Evolutionary conservation across 2,888 invertebrate species (phyloP).

Genomic region (Teleiodes luculella): DNA sequence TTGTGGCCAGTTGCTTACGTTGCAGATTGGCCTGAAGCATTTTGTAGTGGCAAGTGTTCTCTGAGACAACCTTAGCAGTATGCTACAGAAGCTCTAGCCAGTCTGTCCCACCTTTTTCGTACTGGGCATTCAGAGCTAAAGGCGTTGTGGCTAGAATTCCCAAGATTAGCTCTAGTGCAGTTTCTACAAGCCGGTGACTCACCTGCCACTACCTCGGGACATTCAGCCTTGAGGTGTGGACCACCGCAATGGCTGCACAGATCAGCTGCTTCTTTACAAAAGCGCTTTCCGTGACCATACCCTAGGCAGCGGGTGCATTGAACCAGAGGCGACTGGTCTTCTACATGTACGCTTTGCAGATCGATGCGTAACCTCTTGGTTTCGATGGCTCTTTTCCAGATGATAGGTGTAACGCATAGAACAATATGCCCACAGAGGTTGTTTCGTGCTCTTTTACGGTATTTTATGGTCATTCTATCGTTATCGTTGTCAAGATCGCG

Average conservation of each 20-base stretch:
- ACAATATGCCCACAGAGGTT: neutral
- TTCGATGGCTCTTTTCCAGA: neutral
- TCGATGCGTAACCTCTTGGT: neutral
- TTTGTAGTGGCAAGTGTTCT: too few relatives aligned
- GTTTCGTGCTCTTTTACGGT: neutral
- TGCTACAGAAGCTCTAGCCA: neutral
- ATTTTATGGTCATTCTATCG: neutral
- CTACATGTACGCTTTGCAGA: neutral
- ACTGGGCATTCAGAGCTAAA: too few relatives aligned
- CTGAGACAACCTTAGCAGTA: neutral
- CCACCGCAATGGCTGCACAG: conserved; percentile 14
- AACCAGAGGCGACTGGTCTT: too few relatives aligned
- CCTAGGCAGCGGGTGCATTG: too few relatives aligned
- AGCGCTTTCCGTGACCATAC: too few relatives aligned
- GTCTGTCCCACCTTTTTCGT: too few relatives aligned
- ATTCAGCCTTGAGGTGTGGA: conserved; percentile 7
- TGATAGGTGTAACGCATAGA: neutral
- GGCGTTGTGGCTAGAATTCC: too few relatives aligned
- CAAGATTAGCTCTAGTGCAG: too few relatives aligned
- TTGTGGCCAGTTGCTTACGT: neutral
- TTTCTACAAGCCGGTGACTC: conserved; percentile 14
- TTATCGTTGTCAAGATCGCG: neutral
- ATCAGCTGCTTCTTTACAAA: neutral
- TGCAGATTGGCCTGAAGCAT: neutral
- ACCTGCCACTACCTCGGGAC: neutral